phyloP scores from a whole-genome alignment of 2,797 vertebrate genomes.

The Cryptoprocta ferox region DNA sequence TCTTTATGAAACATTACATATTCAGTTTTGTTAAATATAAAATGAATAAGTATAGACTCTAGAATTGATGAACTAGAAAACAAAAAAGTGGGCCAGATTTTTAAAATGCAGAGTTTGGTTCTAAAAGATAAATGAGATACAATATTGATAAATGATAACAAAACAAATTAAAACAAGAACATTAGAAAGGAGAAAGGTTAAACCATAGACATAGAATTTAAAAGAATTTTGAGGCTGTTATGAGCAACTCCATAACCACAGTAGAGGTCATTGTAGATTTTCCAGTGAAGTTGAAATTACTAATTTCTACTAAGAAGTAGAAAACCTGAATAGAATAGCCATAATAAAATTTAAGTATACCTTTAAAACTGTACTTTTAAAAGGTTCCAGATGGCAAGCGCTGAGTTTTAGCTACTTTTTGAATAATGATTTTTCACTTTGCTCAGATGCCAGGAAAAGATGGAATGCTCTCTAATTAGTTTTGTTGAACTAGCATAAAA shows the following conservation, averaged over 20 bases:
- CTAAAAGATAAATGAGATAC: background rate
- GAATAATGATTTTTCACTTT: background rate
- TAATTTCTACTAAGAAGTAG: constrained; percentile 17
- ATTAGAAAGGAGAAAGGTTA: background rate
- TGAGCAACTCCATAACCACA: background rate
- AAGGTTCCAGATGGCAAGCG: background rate
- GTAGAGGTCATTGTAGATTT: background rate
- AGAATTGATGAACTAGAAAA: background rate
- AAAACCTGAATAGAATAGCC: constrained; percentile 2
- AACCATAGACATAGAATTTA: background rate
- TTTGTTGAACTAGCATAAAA: too few species aligned
- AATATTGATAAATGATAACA: background rate
- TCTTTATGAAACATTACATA: constrained; percentile 13
- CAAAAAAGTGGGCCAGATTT: background rate
- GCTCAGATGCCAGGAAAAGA: background rate
- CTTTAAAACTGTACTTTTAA: background rate
- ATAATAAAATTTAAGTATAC: background rate
- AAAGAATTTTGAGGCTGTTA: constrained; percentile 2
- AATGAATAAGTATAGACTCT: background rate
- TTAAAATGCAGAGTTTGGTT: background rate
- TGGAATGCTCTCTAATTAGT: background rate
- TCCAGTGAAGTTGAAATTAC: constrained; percentile 32
- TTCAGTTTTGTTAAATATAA: background rate
- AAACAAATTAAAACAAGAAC: background rate
- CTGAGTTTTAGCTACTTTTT: constrained; percentile 31